Conservation (phyloP, 2,797 vertebrate species). For the Picus viridis region DNA sequence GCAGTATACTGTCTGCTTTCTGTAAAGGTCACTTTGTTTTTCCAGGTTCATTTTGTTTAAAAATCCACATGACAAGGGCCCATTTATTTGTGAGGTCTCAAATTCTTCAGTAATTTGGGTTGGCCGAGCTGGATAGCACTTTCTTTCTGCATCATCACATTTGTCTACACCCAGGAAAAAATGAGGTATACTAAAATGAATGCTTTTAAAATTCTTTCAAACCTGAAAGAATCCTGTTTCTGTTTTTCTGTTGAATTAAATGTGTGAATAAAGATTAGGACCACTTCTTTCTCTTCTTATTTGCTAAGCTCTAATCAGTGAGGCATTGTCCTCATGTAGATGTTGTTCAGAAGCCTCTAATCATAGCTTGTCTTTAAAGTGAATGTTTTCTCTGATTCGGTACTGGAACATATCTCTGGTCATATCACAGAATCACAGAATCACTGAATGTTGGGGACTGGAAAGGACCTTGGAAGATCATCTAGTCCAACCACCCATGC, state of each 20-base stretch:
- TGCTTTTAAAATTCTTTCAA: not conserved
- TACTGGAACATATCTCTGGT: not conserved
- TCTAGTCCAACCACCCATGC: no score
- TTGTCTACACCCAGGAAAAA: not conserved
- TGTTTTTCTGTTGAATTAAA: not conserved
- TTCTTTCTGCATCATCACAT: not conserved
- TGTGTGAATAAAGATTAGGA: not conserved
- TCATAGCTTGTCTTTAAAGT: not conserved
- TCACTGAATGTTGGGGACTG: no score
- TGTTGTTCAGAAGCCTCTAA: not conserved
- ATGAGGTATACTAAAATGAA: not conserved
- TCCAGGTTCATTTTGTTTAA: not conserved
- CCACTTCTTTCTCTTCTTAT: constrained; percentile 10
- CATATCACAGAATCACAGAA: no score
- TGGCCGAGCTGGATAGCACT: not conserved
- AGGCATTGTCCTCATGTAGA: not conserved
- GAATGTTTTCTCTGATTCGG: not conserved
- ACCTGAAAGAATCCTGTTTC: not conserved
- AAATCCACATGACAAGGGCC: not conserved
- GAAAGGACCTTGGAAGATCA: no score
- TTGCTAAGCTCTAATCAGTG: not conserved
- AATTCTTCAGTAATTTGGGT: not conserved
- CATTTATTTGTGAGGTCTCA: not conserved
- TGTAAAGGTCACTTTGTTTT: not conserved
- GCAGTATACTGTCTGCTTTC: not conserved